Evolutionary conservation across 2,797 vertebrate species (phyloP), one percentile per base, ranked within the genome.

Genomic region (Catostomus latipinnis): DNA sequence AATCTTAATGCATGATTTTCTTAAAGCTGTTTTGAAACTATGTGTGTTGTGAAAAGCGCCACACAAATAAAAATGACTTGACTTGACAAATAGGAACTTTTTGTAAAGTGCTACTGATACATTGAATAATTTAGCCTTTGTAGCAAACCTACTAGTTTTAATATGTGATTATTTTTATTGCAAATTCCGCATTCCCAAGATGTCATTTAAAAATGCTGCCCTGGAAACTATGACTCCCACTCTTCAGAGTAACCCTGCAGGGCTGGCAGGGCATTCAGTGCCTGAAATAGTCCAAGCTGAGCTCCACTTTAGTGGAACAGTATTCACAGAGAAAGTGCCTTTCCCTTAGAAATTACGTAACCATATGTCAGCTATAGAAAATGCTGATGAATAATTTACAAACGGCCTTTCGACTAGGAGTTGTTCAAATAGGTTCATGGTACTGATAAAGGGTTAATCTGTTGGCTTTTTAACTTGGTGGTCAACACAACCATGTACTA

Each of bases 341-440:
- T 71, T 34, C 45, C 77, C 12, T 70, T 11, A 14, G 58, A 78
- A 78, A 78, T 78, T 78, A 13, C 22, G 22, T 46, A 70, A 78
- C 67, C 16, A 2, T 58, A 49, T 14, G 74, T 12, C 57, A 54
- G 57, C 34, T 65, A 10, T 72, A 52, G 77, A 79, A 71, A 79
- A 72, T 11, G 61, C 16, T 57, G 70, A 71, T 72, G 45, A 80
- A 80, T 58, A 57, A 73, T 80, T 80, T 49, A 80, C 48, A 45
- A 11, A 45, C 1, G 34, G 9, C 7, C 13, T 13, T 73, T 73
- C 61, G 5, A 54, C n/a, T 10, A 18, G n/a, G 5, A 62, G n/a
- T 12, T 63, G 75, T 8, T 10, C 10, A 22, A 66, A 67, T 5
- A 43, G 5, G 53, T 14, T 53, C 50, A 8, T 7, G 22, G 63